Conservation (phyloP, 2,888 invertebrate genomes). For the Keiferia lycopersicella region DNA sequence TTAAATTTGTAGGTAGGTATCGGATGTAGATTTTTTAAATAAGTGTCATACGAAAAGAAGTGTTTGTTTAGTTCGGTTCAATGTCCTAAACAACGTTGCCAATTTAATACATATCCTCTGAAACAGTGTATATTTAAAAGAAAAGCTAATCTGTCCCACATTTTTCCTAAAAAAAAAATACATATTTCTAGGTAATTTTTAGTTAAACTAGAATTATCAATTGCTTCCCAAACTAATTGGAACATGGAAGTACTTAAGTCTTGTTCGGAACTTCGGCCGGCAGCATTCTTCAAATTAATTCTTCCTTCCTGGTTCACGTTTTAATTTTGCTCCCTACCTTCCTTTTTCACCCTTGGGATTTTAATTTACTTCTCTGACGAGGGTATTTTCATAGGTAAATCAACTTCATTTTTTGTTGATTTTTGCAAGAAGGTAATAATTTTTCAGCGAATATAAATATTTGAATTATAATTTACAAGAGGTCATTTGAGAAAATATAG, state of each 20-base stretch:
- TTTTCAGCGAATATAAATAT: background rate
- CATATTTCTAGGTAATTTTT: too few species aligned
- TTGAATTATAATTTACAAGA: too few species aligned
- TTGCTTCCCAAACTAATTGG: background rate
- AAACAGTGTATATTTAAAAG: too few species aligned
- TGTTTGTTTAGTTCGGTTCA: too few species aligned
- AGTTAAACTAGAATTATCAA: background rate
- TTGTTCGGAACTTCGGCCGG: background rate
- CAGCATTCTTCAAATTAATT: background rate
- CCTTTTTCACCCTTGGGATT: background rate
- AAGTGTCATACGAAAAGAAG: too few species aligned
- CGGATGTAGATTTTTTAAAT: too few species aligned
- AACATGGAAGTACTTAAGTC: slow-evolving; percentile 4
- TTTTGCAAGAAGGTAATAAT: background rate
- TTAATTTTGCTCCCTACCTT: background rate
- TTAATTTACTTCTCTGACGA: background rate
- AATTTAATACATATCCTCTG: too few species aligned
- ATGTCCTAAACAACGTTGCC: too few species aligned
- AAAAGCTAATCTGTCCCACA: too few species aligned
- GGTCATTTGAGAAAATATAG: too few species aligned
- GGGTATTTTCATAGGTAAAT: background rate
- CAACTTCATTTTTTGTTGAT: background rate
- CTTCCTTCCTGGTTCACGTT: background rate
- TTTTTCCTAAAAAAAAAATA: too few species aligned
- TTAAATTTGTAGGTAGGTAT: too few species aligned